A percentile compares a stretch with the other conserved stretches of the same genome.
Conservation (phyloP, 2,797 vertebrate species). For the Lepidocolaptes lacrymiger region DNA sequence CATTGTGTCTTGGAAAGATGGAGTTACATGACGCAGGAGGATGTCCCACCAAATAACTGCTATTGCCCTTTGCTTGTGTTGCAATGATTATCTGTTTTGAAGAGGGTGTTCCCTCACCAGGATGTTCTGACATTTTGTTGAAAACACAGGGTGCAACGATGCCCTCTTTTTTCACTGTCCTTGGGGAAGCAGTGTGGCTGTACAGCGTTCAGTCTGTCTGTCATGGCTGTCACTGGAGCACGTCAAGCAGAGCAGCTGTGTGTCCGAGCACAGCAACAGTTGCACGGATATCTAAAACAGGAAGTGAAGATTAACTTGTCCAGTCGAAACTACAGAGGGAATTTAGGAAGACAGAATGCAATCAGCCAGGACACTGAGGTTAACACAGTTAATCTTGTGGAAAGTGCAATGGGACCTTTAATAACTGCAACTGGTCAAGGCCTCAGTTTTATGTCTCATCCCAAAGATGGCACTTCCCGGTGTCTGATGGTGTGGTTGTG, state of each 20-base stretch:
- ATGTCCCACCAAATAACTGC: background rate
- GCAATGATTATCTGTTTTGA: background rate
- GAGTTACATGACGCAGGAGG: background rate
- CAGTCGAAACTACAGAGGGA: slow-evolving; percentile 59
- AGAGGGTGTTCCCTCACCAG: background rate
- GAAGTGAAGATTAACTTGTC: slow-evolving; percentile 69
- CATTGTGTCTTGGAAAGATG: background rate
- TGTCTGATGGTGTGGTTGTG: background rate
- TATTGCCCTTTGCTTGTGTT: background rate
- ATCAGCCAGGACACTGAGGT: slow-evolving; percentile 69
- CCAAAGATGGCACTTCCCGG: slow-evolving; percentile 52
- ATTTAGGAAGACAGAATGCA: slow-evolving; percentile 72
- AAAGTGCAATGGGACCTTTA: slow-evolving; percentile 71
- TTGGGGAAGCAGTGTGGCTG: rapidly evolving
- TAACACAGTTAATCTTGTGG: slow-evolving; percentile 72
- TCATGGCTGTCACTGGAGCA: background rate
- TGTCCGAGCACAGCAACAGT: background rate
- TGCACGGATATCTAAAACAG: background rate
- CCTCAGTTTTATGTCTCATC: slow-evolving; percentile 67
- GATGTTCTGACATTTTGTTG: background rate
- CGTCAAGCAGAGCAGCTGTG: background rate
- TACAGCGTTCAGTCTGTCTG: rapidly evolving
- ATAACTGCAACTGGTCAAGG: slow-evolving; percentile 69
- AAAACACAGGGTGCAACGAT: background rate
- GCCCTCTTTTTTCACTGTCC: background rate